Evolutionary conservation across 2,113 vertebrate genomes (phyloP).

Genomic region (Toxostoma redivivum): DNA sequence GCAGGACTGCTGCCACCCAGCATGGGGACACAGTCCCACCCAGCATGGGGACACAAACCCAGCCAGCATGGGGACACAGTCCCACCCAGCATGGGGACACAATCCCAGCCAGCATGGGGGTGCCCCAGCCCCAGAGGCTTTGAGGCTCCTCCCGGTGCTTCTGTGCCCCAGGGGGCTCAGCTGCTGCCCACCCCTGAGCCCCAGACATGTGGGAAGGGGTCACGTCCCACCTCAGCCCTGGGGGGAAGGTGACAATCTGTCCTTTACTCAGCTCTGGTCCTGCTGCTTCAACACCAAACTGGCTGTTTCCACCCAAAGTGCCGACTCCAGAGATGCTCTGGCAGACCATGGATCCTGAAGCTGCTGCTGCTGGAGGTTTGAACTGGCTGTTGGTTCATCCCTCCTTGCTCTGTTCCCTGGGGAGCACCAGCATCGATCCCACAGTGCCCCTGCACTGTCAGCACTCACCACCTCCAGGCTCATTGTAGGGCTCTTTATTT

Average conservation of each 20-base stretch:
- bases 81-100: too few species aligned
- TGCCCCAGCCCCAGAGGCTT: neutral
- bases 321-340: neutral
- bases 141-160: neutral
- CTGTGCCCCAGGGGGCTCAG: fast-evolving
- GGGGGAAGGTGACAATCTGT: neutral
- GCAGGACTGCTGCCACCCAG: neutral
- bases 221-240: fast-evolving
- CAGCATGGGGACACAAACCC: too few species aligned
- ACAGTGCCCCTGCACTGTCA: neutral
- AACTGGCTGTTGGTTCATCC: neutral
- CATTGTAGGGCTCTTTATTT: neutral
- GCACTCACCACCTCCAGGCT: neutral
- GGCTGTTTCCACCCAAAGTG: fast-evolving
- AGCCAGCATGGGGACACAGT: too few species aligned
- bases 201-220: fast-evolving
- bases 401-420: fast-evolving
- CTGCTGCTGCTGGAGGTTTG: neutral
- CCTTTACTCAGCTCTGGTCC: fast-evolving
- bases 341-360: neutral
- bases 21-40: neutral
- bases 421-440: neutral
- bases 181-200: neutral
- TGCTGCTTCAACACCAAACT: fast-evolving
- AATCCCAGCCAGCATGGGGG: fast-evolving